Percentiles rank a stretch among this genome's conserved stretches.
These are phyloP conservation scores for Tanytarsus gracilentus DNA, from an alignment of 2,888 invertebrate genomes.

Conservation along the genomic window DNA sequence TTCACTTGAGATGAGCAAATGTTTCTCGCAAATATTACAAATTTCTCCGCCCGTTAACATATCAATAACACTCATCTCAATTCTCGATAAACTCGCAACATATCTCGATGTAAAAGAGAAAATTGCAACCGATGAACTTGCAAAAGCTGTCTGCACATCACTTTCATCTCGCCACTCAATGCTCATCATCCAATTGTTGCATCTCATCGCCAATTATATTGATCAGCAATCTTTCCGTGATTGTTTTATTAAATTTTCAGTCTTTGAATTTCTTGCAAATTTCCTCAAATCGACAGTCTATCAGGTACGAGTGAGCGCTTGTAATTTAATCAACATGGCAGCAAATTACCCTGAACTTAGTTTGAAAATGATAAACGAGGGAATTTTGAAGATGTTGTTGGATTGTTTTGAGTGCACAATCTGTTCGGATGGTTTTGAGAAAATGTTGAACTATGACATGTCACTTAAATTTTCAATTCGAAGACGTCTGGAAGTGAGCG, in stretches of 20 bases:
- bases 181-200: slow-evolving; percentile 5
- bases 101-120: background rate
- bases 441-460: background rate
- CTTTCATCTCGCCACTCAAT: background rate
- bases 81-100: background rate
- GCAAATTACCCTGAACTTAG: background rate
- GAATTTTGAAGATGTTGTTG: background rate
- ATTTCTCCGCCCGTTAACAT: background rate
- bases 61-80: background rate
- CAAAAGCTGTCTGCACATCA: background rate
- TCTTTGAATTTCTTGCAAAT: background rate
- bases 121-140: background rate
- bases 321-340: background rate
- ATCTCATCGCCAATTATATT: slow-evolving; percentile 1
- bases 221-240: background rate
- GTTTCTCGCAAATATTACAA: background rate
- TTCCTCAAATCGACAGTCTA: background rate
- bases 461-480: slow-evolving; percentile 9
- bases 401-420: slow-evolving; percentile 4
- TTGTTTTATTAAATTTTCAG: background rate
- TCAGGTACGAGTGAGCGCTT: background rate
- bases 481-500: background rate
- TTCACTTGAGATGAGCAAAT: background rate
- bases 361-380: background rate
- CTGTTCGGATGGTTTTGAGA: slow-evolving; percentile 10